These are phyloP conservation scores for Petrocephalus sullivani DNA, from an alignment of 2,797 vertebrate species.

Conservation along the genomic window DNA sequence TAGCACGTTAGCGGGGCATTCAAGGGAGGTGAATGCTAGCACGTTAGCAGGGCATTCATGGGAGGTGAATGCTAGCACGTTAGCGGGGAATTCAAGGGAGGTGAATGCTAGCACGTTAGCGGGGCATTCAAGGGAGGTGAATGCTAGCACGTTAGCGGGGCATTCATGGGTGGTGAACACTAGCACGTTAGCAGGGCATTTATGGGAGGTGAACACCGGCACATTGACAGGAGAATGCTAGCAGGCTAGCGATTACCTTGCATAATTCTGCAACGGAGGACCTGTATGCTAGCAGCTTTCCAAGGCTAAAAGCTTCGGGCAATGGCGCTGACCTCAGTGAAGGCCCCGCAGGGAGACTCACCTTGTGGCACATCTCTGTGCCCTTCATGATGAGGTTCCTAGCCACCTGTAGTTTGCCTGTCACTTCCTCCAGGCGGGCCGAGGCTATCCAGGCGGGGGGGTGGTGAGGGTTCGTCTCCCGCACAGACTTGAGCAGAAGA, in stretches of 20 bases:
- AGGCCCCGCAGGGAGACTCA: conserved; percentile 45
- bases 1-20: no score
- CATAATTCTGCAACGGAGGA: neutral
- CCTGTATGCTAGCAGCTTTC: neutral
- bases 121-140: no score
- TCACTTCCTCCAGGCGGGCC: conserved; percentile 92
- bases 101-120: no score
- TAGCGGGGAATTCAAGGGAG: no score
- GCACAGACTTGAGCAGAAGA: conserved; percentile 89
- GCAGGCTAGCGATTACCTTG: neutral
- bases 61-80: no score
- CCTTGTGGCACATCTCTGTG: conserved; percentile 98
- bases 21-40: no score
- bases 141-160: no score
- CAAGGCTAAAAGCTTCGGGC: neutral
- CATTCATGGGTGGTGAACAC: no score
- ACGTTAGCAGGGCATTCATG: no score
- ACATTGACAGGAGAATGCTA: neutral
- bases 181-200: no score
- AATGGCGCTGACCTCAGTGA: neutral
- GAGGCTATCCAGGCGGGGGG: conserved; percentile 98
- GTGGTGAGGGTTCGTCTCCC: conserved; percentile 96
- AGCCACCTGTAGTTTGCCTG: conserved; percentile 92
- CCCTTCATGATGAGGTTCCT: conserved; percentile 98
- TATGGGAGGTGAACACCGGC: no score